Evolutionary conservation across 2,797 vertebrate genomes (phyloP), one percentile per base, ranked within the genome.

Genomic region (Tapera naevia): DNA sequence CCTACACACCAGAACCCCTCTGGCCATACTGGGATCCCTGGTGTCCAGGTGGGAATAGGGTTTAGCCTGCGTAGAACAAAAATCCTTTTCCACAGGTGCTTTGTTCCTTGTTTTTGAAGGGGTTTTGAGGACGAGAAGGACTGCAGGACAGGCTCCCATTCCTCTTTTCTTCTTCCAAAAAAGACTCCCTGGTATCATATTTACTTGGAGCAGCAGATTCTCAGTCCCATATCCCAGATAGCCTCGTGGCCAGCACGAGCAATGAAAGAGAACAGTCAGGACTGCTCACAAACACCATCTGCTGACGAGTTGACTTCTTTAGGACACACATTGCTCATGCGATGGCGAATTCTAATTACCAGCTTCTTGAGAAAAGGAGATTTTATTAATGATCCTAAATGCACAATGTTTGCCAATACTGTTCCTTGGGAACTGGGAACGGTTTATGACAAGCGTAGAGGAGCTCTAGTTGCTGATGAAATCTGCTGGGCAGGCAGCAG

Each of bases 261-360:
- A 69, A 2, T 76, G 91, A 80, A 70, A 92, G 71, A 70, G 91
- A 86, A 88, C 72, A 89, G 60, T 92, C 75, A 74, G 41, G 56
- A 33, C 62, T 96, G 87, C 91, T 96, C 46, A 88, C 83, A 95
- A 93, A 80, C 87, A 92, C 53, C 91, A 93, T 95, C 89, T 94
- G 93, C 88, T 94, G 85, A 69, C 7, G 19, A 74, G 57, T 57
- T 56, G 65, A 51, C 91, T 91, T 88, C 71, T 67, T 76, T 41
- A 88, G 87, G 87, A 91, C 75, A 91, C 87, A 53, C 51, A 80
- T 86, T 94, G 84, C 85, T 94, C 89, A 86, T 72, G 61, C 89
- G 71, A 57, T 74, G 88, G 37, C 73, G 83, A 69, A 65, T 79
- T 72, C 70, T 92, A 88, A 92, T 89, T 89, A 58, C 50, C 33